These are phyloP conservation scores for Pilophorus perplexus DNA, from an alignment of 2,888 invertebrate species.

Conservation along the genomic window DNA sequence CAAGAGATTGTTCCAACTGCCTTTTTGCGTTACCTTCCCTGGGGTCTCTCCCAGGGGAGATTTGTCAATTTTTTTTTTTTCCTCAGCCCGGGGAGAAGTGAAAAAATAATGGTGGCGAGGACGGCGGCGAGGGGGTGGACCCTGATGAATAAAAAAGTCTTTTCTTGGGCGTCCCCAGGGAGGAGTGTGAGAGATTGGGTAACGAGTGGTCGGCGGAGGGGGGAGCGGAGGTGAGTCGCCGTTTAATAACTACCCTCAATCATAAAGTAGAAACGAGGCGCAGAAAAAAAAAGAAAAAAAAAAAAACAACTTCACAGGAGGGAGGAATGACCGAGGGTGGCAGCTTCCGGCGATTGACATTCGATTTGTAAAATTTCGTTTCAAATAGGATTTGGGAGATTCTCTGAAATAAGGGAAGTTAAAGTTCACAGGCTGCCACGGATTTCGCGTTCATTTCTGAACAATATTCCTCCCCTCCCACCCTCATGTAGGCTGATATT, in stretches of 20 bases:
- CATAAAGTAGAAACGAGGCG: background rate
- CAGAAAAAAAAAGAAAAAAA: slow-evolving; percentile 6
- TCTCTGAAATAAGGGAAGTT: too few species aligned
- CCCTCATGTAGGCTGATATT: too few species aligned
- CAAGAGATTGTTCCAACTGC: slow-evolving; percentile 20
- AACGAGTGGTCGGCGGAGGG: background rate
- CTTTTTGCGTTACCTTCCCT: background rate
- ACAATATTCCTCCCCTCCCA: too few species aligned
- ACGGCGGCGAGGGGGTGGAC: slow-evolving; percentile 12
- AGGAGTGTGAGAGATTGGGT: slow-evolving; percentile 32
- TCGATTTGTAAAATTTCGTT: too few species aligned
- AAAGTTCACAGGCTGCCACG: too few species aligned
- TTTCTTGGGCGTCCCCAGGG: slow-evolving; percentile 27
- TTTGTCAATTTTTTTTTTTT: slow-evolving; percentile 46
- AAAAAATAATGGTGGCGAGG: slow-evolving; percentile 45
- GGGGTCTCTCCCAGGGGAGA: slow-evolving; percentile 32
- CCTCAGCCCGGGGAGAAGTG: slow-evolving; percentile 46
- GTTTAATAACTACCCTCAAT: slow-evolving; percentile 28
- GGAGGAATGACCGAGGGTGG: background rate
- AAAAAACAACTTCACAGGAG: background rate
- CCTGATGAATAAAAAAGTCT: slow-evolving; percentile 42
- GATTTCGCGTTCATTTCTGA: too few species aligned
- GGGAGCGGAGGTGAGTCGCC: background rate
- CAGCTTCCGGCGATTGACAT: background rate
- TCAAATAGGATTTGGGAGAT: too few species aligned